Conservation (phyloP, 2,888 invertebrate genomes). For the Reticulitermes lucifugus region DNA sequence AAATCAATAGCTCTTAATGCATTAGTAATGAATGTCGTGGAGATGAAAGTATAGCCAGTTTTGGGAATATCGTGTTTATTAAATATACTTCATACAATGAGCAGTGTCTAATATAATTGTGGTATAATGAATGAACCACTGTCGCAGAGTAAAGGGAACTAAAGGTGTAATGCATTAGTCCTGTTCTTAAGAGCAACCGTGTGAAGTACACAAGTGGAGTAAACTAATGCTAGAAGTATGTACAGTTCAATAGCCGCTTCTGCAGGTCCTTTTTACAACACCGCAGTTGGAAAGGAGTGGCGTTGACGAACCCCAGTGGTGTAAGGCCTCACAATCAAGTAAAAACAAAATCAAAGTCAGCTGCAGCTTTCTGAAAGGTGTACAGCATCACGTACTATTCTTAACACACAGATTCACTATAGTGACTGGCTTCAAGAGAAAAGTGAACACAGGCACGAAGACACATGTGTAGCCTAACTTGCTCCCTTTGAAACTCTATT, state of each 20-base stretch:
- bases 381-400: background rate
- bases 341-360: conserved; percentile 16
- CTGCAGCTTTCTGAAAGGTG: background rate
- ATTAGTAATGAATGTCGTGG: too few species aligned
- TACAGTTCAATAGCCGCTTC: background rate
- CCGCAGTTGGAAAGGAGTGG: background rate
- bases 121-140: too few species aligned
- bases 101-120: too few species aligned
- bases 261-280: background rate
- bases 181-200: too few species aligned
- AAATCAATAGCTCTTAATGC: too few species aligned
- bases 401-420: background rate
- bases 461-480: background rate
- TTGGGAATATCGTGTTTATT: too few species aligned
- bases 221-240: background rate
- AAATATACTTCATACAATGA: too few species aligned
- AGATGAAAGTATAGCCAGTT: too few species aligned
- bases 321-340: background rate
- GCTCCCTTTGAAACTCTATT: background rate
- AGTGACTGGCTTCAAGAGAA: background rate
- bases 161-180: too few species aligned
- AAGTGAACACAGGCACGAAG: conserved; percentile 10
- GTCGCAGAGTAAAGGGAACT: too few species aligned
- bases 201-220: background rate
- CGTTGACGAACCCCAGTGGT: background rate